Base-by-base conservation (phyloP, 2,888 invertebrate genomes). In the Oithona nana region DNA sequence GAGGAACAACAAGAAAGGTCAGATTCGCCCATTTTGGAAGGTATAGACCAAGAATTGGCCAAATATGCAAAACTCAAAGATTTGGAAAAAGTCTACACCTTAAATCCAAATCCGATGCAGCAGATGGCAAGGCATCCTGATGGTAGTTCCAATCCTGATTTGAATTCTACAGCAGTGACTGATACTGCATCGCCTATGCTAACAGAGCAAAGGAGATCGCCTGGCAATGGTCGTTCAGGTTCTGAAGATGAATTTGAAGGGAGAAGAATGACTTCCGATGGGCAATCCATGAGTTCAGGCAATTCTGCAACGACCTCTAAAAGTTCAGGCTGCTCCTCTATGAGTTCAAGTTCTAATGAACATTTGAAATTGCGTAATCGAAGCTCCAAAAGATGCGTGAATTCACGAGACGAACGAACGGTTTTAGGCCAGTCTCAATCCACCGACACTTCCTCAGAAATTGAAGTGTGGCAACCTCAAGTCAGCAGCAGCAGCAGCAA, bases 141-240 rank as follows among this genome's bases (percentile, higher is more conserved):
- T 69, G 90, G 90, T 56, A 89, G 92, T 59, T 92, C 90, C 28
- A 90, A 92, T 77, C 90, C 90, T 22, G 88, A 89, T 75, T 77
- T 92, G 68, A 79, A 61, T 26, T 22, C 51, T n/a, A 28, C n/a
- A 51, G 26, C 24, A 26, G n/a, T 24, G n/a, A 28, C 50, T 26
- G 20, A 50, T 39, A 26, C 31, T 28, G 24, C 51, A 64, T 24
- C 31, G 63, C 48, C 60, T 64, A 6, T 16, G 16, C 16, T 39
- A 39, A n/a, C n/a, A n/a, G n/a, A n/a, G n/a, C 56, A 60, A 59
- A 39, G 65, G 64, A 52, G 63, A 49, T 51, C 65, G 57, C n/a
- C 52, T 57, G 49, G 62, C 16, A 52, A 52, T 3, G 57, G 57
- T 3, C 30, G 31, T 20, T 57, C 57, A 6, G 20, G 22, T 28